phyloP scores from a whole-genome alignment of 2,113 vertebrate species.

The Glaucomys volans region DNA sequence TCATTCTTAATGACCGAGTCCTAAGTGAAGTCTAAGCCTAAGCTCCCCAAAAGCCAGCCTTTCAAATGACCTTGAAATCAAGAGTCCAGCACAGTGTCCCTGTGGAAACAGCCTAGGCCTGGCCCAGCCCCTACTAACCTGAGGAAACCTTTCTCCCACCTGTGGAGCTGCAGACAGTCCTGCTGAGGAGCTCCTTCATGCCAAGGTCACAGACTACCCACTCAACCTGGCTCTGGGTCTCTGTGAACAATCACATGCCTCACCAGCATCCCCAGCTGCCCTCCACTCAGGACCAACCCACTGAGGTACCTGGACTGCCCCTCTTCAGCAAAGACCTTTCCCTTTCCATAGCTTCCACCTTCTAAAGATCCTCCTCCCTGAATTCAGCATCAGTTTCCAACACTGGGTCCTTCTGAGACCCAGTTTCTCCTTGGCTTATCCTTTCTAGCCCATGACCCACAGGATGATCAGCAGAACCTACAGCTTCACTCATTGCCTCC shows the following conservation, averaged over 20 bases:
- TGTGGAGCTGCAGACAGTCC: neutral
- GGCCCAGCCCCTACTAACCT: neutral
- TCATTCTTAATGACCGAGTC: neutral
- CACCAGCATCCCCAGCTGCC: neutral
- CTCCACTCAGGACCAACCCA: too few relatives aligned
- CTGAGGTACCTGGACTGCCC: neutral
- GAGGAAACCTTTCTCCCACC: fast-evolving
- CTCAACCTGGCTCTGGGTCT: neutral
- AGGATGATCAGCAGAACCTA: too few relatives aligned
- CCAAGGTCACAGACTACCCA: too few relatives aligned
- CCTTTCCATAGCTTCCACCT: neutral
- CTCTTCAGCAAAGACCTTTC: neutral
- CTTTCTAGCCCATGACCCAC: neutral
- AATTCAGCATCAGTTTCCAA: neutral
- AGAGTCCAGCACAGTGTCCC: neutral
- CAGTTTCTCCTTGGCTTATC: neutral
- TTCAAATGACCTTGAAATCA: neutral
- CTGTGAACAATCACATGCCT: neutral
- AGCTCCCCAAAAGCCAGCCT: neutral
- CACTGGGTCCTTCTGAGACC: neutral
- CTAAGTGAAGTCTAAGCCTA: neutral
- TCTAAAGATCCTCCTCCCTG: neutral
- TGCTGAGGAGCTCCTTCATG: neutral
- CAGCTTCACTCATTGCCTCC: too few relatives aligned
- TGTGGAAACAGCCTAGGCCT: neutral